Base-by-base conservation (phyloP, 2,797 vertebrate genomes). In the Cynodonichthys magdalenae region DNA sequence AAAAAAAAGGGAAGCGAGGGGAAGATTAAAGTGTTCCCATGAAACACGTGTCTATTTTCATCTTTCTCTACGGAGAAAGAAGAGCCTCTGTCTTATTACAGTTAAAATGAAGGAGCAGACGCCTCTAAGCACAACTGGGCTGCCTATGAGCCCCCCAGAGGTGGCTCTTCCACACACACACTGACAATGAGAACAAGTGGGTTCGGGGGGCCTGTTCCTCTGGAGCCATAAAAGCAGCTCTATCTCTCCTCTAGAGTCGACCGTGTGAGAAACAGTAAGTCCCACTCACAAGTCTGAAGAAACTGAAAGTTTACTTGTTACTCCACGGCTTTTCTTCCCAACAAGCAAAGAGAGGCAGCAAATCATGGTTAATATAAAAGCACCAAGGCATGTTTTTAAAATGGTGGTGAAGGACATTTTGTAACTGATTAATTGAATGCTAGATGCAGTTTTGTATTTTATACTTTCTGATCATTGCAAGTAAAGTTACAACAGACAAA, bases 1-100 rank as follows among this genome's bases (percentile, higher is more conserved):
- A 39, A 11, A 39, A 11, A 19, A 54, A 66, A 69, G 61, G 59
- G 28, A 60, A 47, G 68, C 41, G 59, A 53, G 56, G 44, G 24
- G 65, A 66, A 84, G 86, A 91, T 88, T 85, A 90, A 87, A 87
- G 87, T 66, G 66, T 71, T 76, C 79, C 83, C 65, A 76, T 83
- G 79, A 67, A 69, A 74, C 83, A 80, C 14, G 69, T 69, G 82
- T 87, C 88, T 89, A 90, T 89, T 88, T 85, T 83, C 84, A 88
- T 87, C 86, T 77, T 29, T 65, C 78, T 86, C 77, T 77, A 60
- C 71, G 71, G 79, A 89, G 83, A 79, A n/a, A 57, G 77, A 66
- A 79, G 75, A 85, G 75, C 77, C 74, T 86, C 83, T 80, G 75
- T 87, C 78, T 85, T 85, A 85, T 85, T 87, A 78, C 83, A 70